Evolutionary conservation across 2,113 vertebrate species (phyloP).

Genomic region (Vireo altiloquus): DNA sequence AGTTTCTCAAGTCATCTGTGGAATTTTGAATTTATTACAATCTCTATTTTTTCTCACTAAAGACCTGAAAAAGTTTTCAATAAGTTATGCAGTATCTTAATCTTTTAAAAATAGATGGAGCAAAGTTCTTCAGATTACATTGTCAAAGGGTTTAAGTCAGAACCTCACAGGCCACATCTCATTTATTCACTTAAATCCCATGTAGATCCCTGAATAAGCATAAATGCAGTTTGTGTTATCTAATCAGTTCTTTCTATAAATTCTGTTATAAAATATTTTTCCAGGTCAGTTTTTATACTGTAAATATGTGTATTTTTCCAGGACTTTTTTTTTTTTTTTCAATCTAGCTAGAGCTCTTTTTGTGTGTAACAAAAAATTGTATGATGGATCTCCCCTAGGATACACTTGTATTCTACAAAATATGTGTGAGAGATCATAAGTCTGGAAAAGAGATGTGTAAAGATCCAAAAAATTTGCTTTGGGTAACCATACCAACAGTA

Average conservation of each 20-base stretch:
- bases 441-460: neutral
- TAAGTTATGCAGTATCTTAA: neutral
- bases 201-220: neutral
- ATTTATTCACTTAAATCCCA: neutral
- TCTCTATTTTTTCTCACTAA: neutral
- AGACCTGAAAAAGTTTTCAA: neutral
- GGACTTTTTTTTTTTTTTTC: neutral
- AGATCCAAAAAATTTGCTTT: neutral
- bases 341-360: neutral
- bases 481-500: slow-evolving; percentile 47
- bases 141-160: neutral
- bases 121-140: neutral
- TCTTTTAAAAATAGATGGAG: neutral
- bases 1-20: neutral
- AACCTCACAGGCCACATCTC: neutral
- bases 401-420: neutral
- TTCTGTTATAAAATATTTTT: neutral
- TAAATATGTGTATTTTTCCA: neutral
- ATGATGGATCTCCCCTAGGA: neutral
- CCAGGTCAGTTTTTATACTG: neutral
- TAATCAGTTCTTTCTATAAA: neutral
- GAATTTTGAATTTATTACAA: neutral
- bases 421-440: neutral
- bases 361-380: neutral
- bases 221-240: neutral